These are phyloP conservation scores for Eubasilissa splendida DNA, from an alignment of 2,888 invertebrate species.

Conservation along the genomic window DNA sequence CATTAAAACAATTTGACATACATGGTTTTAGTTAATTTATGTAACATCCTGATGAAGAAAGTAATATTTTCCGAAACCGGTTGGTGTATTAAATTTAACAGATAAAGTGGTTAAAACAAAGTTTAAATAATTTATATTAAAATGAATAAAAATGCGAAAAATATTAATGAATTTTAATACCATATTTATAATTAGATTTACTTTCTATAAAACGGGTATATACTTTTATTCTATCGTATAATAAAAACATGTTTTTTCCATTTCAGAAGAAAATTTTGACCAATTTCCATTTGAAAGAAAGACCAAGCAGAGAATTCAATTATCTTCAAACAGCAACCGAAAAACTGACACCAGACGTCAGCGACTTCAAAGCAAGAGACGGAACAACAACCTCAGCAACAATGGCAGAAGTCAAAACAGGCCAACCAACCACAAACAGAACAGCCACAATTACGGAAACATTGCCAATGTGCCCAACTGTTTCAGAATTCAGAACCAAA, in stretches of 20 bases:
- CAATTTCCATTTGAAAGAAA: not conserved
- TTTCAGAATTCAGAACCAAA: slow-evolving; percentile 38
- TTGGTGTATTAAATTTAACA: no score
- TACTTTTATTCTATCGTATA: not conserved
- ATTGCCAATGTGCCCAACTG: slow-evolving; percentile 30
- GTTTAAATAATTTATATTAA: no score
- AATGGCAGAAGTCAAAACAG: slow-evolving; percentile 34
- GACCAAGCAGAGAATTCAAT: not conserved
- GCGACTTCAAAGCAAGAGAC: slow-evolving; percentile 21
- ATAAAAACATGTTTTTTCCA: not conserved
- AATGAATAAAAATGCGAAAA: no score
- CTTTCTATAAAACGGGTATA: no score
- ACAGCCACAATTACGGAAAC: not conserved
- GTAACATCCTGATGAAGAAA: no score
- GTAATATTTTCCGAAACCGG: no score
- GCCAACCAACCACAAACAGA: not conserved
- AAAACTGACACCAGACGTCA: slow-evolving; percentile 5
- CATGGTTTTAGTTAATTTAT: no score
- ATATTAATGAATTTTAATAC: no score
- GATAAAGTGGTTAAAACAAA: no score
- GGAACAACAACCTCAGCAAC: slow-evolving; percentile 30
- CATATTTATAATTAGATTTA: no score
- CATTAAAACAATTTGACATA: no score
- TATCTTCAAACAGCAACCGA: slow-evolving; percentile 6
- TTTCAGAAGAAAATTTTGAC: not conserved